phyloP scores from a whole-genome alignment of 2,113 vertebrate genomes.

The Brienomyrus brachyistius region DNA sequence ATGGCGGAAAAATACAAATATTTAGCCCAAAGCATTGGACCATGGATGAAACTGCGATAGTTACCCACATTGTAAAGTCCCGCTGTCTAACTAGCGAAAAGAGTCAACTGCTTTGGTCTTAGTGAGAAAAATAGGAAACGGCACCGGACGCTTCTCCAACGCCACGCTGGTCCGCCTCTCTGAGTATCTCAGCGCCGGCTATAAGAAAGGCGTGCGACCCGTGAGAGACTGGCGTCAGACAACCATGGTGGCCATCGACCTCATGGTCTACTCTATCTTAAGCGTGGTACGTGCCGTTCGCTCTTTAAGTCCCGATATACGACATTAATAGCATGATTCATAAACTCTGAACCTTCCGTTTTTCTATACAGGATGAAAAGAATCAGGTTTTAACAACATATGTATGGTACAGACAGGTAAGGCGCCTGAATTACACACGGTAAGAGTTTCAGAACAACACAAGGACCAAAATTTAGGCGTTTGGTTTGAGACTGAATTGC shows the following conservation, averaged over 20 bases:
- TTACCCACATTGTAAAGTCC: not conserved
- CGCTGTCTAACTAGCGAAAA: not conserved
- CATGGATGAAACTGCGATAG: not conserved
- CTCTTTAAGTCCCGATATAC: not conserved
- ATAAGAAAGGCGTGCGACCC: slow-evolving; percentile 80
- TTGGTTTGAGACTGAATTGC: not conserved
- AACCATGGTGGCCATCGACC: slow-evolving; percentile 79
- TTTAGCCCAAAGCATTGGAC: not conserved
- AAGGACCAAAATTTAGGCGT: not conserved
- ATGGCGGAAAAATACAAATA: not conserved
- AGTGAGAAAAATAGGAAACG: slow-evolving; percentile 48
- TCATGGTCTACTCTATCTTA: slow-evolving; percentile 93
- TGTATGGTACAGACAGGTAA: slow-evolving; percentile 95
- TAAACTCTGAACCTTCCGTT: not conserved
- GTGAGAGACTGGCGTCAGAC: slow-evolving; percentile 83
- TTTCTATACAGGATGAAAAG: slow-evolving; percentile 79
- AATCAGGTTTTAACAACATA: slow-evolving; percentile 96
- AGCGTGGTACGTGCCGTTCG: slow-evolving; percentile 71
- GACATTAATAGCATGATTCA: not conserved
- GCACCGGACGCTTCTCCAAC: slow-evolving; percentile 37
- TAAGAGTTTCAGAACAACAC: not conserved
- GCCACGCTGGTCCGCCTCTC: slow-evolving; percentile 71
- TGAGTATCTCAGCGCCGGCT: slow-evolving; percentile 64
- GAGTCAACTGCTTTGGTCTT: not conserved
- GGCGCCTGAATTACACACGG: not conserved